phyloP scores from a whole-genome alignment of 2,888 invertebrate species.

The Oithona nana region DNA sequence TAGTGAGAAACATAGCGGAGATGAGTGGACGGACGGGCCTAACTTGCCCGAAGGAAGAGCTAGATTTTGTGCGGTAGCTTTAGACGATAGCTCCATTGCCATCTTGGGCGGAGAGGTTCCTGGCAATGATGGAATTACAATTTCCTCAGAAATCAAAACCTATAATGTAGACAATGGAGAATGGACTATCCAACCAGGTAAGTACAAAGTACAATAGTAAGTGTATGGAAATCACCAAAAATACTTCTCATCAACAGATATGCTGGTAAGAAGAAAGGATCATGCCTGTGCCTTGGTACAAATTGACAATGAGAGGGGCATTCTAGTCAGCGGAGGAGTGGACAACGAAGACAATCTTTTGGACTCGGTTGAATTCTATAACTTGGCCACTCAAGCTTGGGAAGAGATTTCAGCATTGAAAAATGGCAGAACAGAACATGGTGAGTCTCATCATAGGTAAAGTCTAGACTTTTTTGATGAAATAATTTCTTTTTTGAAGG shows the following conservation, averaged over 20 bases:
- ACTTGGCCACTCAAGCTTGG: not conserved
- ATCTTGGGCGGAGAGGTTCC: conserved; percentile 4
- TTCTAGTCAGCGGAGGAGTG: conserved; percentile 9
- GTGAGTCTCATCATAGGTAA: no score
- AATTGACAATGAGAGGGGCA: conserved; percentile 3
- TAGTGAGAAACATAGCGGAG: not conserved
- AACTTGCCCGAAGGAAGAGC: conserved; percentile 1
- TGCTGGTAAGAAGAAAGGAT: conserved; percentile 4
- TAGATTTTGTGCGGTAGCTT: conserved; percentile 3
- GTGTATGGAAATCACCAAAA: no score
- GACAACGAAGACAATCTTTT: conserved; percentile 3
- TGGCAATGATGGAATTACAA: not conserved
- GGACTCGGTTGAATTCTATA: not conserved
- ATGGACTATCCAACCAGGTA: conserved; percentile 9
- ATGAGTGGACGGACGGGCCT: not conserved
- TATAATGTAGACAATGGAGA: conserved; percentile 3
- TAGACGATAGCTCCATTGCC: conserved; percentile 4
- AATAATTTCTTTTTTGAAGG: not conserved
- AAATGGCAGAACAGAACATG: conserved; percentile 4
- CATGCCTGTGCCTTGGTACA: conserved; percentile 6
- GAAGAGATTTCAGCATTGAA: not conserved
- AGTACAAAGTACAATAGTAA: not conserved
- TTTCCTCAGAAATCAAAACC: conserved; percentile 3
- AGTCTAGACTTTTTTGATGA: not conserved
- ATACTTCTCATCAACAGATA: no score